Evolutionary conservation across 2,113 vertebrate species (phyloP), one percentile per base, ranked within the genome.

Genomic region (Pristiophorus japonicus): DNA sequence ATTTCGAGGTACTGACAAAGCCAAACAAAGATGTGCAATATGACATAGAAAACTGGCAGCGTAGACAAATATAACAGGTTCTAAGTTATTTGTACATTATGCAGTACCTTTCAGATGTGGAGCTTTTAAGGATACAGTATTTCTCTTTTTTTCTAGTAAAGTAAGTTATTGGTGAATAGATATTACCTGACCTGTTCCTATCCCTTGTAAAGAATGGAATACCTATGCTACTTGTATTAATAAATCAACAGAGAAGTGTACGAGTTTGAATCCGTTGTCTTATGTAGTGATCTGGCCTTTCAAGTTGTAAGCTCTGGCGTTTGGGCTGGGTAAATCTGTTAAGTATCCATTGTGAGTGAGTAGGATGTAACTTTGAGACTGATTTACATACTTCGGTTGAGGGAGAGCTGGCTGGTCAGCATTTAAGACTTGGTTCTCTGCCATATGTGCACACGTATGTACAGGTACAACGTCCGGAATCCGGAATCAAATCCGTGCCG

Each of bases 91-190:
- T 94, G 93, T 94, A 94, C 93, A 70, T 94, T 70, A 67, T 30
- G 65, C 93, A 94, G 93, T 94, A 94, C 93, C 93, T 94, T 94
- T 94, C 65, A 94, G 93, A 70, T 94, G 93, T 94, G 93, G 93
- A 94, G 93, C 66, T 94, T 75, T 94, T 94, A 67, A 94, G 93
- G 93, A 94, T 51, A 94, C 93, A 94, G 93, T 94, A 94, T 94
- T 94, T 94, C 59, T 70, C 93, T 94, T 94, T 94, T 94, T 94
- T 94, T 94, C 93, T 94, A 94, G 93, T 94, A 70, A 94, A 94
- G 93, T 94, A 94, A 94, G 93, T 94, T 94, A 94, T 94, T 94
- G 93, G 93, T 94, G 93, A 67, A 94, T 94, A 94, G 93, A 94
- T 94, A 94, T 94, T 70, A 94, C 45, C 42, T 94, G 65, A 94